Evolutionary conservation across 2,888 invertebrate genomes (phyloP).

Genomic region (Lasioglossum oenotherae): DNA sequence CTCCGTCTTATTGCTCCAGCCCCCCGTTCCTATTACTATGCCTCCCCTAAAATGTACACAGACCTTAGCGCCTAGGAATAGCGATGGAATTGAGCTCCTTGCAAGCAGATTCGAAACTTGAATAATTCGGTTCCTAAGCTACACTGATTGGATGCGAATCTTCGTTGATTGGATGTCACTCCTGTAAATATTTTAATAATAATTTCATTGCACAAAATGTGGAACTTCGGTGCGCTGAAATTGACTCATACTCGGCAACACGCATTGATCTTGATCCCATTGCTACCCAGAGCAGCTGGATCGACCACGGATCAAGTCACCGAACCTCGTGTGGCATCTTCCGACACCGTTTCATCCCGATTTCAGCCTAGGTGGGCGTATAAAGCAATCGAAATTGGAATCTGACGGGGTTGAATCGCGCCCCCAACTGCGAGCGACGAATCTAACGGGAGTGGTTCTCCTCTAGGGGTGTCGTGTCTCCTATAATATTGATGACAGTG

Average conservation of each 20-base stretch:
- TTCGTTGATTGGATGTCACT: background rate
- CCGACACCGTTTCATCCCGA: slow-evolving; percentile 10
- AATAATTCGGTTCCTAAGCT: background rate
- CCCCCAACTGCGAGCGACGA: slow-evolving; percentile 1
- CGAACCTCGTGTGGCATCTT: slow-evolving; percentile 28
- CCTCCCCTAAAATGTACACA: slow-evolving; percentile 35
- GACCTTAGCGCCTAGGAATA: slow-evolving; percentile 34
- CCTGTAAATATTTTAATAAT: background rate
- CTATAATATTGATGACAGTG: slow-evolving; percentile 10
- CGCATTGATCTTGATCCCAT: background rate
- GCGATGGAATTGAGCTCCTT: background rate
- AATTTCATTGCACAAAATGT: background rate
- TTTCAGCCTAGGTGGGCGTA: slow-evolving; percentile 4
- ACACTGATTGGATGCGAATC: no score
- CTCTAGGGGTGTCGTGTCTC: slow-evolving; percentile 1
- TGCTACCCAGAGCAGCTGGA: slow-evolving; percentile 33
- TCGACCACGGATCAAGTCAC: slow-evolving; percentile 4
- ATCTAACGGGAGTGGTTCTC: slow-evolving; percentile 9
- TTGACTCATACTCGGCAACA: background rate
- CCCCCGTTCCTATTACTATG: slow-evolving; percentile 4
- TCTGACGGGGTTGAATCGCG: slow-evolving; percentile 5
- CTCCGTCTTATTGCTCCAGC: slow-evolving; percentile 21
- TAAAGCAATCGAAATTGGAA: slow-evolving; percentile 32
- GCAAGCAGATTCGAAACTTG: background rate
- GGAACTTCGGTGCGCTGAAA: background rate